Evolutionary conservation across 2,797 vertebrate species (phyloP).

Genomic region (Squalus acanthias): DNA sequence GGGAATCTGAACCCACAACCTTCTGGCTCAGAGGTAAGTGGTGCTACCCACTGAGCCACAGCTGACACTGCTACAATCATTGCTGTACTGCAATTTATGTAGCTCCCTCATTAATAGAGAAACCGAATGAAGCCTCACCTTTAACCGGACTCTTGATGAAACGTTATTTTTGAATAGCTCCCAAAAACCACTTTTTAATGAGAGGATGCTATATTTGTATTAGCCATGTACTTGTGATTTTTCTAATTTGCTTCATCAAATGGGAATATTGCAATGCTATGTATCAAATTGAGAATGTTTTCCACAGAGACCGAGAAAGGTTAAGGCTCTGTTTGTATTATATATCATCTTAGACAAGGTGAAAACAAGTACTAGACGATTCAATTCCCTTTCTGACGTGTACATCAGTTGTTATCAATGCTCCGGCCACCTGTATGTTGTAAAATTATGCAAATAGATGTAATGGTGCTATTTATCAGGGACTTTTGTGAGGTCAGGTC

Average conservation of each 20-base stretch:
- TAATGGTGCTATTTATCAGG: background rate
- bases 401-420: background rate
- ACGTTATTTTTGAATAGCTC: background rate
- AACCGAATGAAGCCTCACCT: background rate
- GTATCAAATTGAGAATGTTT: background rate
- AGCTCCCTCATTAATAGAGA: background rate
- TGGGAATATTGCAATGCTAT: background rate
- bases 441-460: background rate
- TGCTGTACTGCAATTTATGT: too few species aligned
- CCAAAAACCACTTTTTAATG: background rate
- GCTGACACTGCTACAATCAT: too few species aligned
- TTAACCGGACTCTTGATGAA: background rate
- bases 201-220: background rate
- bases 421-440: background rate
- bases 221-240: background rate
- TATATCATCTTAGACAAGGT: background rate
- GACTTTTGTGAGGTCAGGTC: background rate
- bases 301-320: background rate
- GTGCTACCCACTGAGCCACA: too few species aligned
- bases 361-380: conserved; percentile 1
- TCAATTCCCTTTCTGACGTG: background rate
- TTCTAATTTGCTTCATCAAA: background rate
- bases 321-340: background rate
- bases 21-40: too few species aligned
- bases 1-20: too few species aligned